A percentile compares a stretch with the other conserved stretches of the same genome.
These are phyloP conservation scores for Tetraodon nigroviridis DNA, from an alignment of 2,113 vertebrate species.

Conservation along the genomic window DNA sequence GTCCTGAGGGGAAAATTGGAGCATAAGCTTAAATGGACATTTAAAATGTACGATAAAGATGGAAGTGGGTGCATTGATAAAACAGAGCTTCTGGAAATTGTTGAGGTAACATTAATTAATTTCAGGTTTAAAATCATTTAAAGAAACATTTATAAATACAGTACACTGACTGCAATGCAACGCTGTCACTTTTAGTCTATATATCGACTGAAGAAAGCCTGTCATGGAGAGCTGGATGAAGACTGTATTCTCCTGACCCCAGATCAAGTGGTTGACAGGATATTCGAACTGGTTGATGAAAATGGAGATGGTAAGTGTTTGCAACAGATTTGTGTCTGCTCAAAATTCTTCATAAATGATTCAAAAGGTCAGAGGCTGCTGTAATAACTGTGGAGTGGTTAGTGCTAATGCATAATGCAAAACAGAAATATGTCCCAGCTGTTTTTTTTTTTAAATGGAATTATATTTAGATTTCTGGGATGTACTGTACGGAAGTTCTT, in stretches of 20 bases:
- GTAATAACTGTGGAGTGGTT: conserved; percentile 6
- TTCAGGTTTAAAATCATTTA: not conserved
- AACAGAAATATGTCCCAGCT: not conserved
- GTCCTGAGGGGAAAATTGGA: conserved; percentile 91
- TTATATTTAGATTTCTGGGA: no score
- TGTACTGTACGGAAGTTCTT: no score
- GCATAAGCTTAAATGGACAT: conserved; percentile 94
- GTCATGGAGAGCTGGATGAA: conserved; percentile 76
- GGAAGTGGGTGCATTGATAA: conserved; percentile 92
- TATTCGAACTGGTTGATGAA: conserved; percentile 93
- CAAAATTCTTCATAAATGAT: conserved; percentile 10
- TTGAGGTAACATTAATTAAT: conserved; percentile 77
- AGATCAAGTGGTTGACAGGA: conserved; percentile 91
- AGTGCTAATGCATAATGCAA: conserved; percentile 1
- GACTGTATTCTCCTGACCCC: conserved; percentile 81
- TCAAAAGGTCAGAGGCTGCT: conserved; percentile 9
- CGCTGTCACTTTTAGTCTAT: conserved; percentile 77
- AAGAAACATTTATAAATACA: not conserved
- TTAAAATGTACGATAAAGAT: conserved; percentile 96
- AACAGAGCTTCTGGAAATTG: conserved; percentile 89
- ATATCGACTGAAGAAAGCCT: conserved; percentile 90
- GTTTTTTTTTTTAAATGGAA: not conserved
- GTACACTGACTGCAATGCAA: not conserved
- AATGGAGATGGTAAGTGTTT: conserved; percentile 86
- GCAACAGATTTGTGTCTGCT: conserved; percentile 8